Conservation (phyloP, 2,113 vertebrate genomes). For the Dipodomys merriami region DNA sequence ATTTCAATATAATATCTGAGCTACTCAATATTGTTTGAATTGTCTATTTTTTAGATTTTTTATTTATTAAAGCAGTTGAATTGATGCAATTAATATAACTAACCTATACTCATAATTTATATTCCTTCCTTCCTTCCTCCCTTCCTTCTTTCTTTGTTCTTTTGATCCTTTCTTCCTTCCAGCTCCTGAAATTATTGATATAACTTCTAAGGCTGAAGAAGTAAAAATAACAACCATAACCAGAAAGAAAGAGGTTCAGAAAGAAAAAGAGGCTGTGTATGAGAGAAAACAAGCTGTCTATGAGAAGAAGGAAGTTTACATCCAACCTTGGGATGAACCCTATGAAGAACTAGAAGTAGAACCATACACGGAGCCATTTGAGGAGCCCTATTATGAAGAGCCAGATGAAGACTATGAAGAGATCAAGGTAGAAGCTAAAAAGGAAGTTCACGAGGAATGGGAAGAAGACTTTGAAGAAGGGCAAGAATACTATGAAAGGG, state of each 20-base stretch:
- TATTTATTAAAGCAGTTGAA: background rate
- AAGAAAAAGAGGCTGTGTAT: conserved; percentile 74
- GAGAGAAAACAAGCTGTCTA: conserved; percentile 71
- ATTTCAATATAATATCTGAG: background rate
- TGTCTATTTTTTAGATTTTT: too few relatives aligned
- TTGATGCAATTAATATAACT: background rate
- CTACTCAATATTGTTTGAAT: background rate
- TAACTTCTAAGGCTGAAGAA: conserved; percentile 87
- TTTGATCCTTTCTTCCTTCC: conserved; percentile 39
- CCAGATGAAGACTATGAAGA: conserved; percentile 82
- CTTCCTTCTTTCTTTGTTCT: too few relatives aligned
- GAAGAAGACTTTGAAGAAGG: conserved; percentile 87
- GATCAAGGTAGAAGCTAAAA: conserved; percentile 75
- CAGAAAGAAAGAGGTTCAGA: conserved; percentile 85
- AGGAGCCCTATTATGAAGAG: conserved; percentile 79
- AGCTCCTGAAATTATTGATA: conserved; percentile 85
- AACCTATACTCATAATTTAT: background rate
- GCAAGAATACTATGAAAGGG: conserved; percentile 78
- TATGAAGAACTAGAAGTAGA: conserved; percentile 73
- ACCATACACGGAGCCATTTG: conserved; percentile 44
- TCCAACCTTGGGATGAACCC: conserved; percentile 76
- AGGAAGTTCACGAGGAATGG: conserved; percentile 86
- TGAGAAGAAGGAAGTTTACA: conserved; percentile 69
- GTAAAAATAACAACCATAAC: conserved; percentile 85
- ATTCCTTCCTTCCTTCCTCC: background rate